Conservation (phyloP, 2,797 vertebrate species). For the Nannoperca australis region DNA sequence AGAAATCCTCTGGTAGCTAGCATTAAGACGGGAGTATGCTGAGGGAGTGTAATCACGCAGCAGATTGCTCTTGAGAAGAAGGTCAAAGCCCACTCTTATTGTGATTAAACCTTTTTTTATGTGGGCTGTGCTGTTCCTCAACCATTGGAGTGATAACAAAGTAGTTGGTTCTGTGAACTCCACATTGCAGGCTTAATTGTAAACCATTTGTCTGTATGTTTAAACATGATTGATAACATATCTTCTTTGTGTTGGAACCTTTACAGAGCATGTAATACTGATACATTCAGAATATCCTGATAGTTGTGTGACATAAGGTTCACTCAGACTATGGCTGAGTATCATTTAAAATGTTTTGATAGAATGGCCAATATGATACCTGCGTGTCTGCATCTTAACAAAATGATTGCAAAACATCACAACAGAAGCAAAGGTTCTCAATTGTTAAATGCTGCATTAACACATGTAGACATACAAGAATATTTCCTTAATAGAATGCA, state of each 20-base stretch:
- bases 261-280: neutral
- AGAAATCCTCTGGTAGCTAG: slow-evolving; percentile 62
- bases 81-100: slow-evolving; percentile 68
- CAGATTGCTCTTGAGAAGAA: slow-evolving; percentile 72
- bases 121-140: slow-evolving; percentile 22
- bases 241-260: neutral
- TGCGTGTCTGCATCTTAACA: neutral
- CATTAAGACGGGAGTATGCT: slow-evolving; percentile 49
- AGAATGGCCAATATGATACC: neutral
- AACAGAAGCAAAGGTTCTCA: neutral
- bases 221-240: slow-evolving; percentile 16
- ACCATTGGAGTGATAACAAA: slow-evolving; percentile 18
- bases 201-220: slow-evolving; percentile 1
- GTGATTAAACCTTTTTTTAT: slow-evolving; percentile 70
- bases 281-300: neutral
- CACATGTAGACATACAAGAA: neutral
- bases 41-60: slow-evolving; percentile 63
- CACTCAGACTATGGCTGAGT: neutral
- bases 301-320: neutral
- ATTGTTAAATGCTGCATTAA: neutral
- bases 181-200: neutral
- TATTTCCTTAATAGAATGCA: neutral
- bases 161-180: neutral
- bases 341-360: neutral
- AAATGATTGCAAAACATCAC: neutral